A percentile compares a stretch with the other conserved stretches of the same genome.
These are phyloP conservation scores for Drosophila atroscutellata DNA, from an alignment of 2,888 invertebrate genomes.

Conservation along the genomic window DNA sequence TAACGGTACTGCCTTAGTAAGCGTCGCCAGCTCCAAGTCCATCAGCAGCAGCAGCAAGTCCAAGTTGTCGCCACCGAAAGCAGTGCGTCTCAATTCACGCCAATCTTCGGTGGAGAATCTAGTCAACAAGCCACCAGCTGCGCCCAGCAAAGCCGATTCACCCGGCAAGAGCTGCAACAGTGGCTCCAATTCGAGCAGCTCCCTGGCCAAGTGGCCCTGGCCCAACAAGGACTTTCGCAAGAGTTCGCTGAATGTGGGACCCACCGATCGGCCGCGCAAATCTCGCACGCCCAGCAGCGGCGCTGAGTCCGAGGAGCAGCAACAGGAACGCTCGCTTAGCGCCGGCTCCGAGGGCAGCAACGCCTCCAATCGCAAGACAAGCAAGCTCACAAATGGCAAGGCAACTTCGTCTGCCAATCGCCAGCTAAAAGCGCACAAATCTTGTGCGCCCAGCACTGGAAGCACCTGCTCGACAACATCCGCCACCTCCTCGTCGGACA, in stretches of 20 bases:
- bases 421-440: constrained; percentile 68
- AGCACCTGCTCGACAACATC: constrained; percentile 71
- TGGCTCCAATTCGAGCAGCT: constrained; percentile 54
- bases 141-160: constrained; percentile 82
- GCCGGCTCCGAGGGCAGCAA: constrained; percentile 86
- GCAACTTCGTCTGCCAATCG: constrained; percentile 72
- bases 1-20: not conserved
- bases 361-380: constrained; percentile 80
- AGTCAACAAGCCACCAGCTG: constrained; percentile 68
- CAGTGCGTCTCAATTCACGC: constrained; percentile 75
- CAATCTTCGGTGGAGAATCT: constrained; percentile 83
- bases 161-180: constrained; percentile 82
- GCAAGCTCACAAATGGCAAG: constrained; percentile 22
- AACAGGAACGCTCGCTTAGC: constrained; percentile 85
- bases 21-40: constrained; percentile 1
- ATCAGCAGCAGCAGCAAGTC: constrained; percentile 63
- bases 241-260: constrained; percentile 89
- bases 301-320: constrained; percentile 81
- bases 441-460: constrained; percentile 73
- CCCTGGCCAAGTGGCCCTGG: constrained; percentile 84
- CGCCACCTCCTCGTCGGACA: constrained; percentile 72
- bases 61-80: constrained; percentile 82
- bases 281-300: constrained; percentile 84
- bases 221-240: constrained; percentile 91
- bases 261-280: constrained; percentile 84